Conservation (phyloP, 2,797 vertebrate species). For the Petrocephalus schoutedeni region DNA sequence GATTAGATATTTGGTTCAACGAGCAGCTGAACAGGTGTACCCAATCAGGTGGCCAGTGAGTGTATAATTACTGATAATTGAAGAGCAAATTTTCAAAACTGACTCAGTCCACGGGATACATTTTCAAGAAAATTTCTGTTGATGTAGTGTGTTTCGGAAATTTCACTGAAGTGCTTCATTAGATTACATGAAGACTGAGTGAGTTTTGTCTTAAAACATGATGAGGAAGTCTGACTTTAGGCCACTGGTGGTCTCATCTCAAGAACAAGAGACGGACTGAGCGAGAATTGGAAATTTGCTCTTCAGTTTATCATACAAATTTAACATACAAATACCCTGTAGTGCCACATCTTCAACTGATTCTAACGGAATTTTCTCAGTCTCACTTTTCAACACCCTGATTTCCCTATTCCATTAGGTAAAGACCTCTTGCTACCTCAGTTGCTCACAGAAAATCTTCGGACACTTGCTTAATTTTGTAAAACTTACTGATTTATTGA, state of each 20-base stretch:
- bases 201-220: background rate
- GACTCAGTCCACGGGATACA: too few relatives aligned
- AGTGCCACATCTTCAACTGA: background rate
- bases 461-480: background rate
- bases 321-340: background rate
- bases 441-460: background rate
- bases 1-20: background rate
- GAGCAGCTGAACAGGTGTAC: background rate
- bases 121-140: background rate
- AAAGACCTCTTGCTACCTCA: background rate
- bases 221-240: background rate
- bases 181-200: background rate
- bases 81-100: too few relatives aligned
- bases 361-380: conserved; percentile 26
- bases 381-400: conserved; percentile 30
- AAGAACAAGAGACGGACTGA: background rate
- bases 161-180: background rate
- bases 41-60: background rate
- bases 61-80: background rate
- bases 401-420: background rate
- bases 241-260: background rate
- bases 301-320: too few relatives aligned
- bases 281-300: background rate
- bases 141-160: background rate
- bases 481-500: background rate